These are phyloP conservation scores for Octopus sinensis DNA, from an alignment of 1,140 invertebrate species.

Conservation along the genomic window DNA sequence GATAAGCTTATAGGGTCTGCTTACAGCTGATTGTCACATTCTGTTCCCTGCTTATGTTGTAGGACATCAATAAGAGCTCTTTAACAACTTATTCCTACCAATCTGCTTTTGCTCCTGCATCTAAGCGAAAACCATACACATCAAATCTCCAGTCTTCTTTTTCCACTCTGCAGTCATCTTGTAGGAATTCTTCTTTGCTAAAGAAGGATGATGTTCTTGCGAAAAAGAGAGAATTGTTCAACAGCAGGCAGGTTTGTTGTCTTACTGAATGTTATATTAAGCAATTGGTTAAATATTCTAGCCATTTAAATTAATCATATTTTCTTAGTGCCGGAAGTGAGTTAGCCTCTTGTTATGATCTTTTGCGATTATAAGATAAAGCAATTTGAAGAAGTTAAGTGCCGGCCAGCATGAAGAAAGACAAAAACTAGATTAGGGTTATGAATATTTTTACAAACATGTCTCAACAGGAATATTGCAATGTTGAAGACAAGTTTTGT, in stretches of 20 bases:
- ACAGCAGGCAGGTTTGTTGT: not conserved
- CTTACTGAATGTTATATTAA: not conserved
- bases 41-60: conserved; percentile 1
- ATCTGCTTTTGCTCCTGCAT: conserved; percentile 3
- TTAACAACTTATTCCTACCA: not conserved
- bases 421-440: too few relatives aligned
- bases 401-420: too few relatives aligned
- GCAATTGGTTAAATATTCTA: too few relatives aligned
- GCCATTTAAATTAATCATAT: too few relatives aligned
- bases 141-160: not conserved
- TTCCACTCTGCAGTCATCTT: conserved; percentile 2
- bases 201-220: not conserved
- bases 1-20: not conserved
- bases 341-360: too few relatives aligned
- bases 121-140: not conserved
- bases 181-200: not conserved
- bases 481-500: too few relatives aligned
- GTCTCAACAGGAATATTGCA: too few relatives aligned
- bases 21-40: not conserved
- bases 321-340: too few relatives aligned
- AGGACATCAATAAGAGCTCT: not conserved
- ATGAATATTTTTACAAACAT: too few relatives aligned
- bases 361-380: too few relatives aligned
- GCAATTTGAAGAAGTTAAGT: too few relatives aligned
- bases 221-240: conserved; percentile 6